Conservation (phyloP, 2,888 invertebrate species). For the Julus scandinavius region DNA sequence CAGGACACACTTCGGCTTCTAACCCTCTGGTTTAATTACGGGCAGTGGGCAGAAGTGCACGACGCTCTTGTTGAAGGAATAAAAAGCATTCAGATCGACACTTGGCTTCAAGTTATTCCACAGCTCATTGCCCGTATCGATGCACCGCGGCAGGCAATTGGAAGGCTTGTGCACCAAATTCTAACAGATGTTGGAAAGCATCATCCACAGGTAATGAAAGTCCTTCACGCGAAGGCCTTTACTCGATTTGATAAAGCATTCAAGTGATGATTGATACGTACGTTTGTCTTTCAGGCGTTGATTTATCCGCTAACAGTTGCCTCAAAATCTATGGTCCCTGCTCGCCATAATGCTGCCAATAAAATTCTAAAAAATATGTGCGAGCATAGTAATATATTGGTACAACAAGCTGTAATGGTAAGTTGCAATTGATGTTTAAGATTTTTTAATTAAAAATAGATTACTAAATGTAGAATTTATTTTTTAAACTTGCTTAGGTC, state of each 20-base stretch:
- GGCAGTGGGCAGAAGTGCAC: conserved; percentile 91
- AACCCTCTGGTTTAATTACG: conserved; percentile 98
- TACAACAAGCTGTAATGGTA: conserved; percentile 95
- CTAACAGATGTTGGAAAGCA: conserved; percentile 97
- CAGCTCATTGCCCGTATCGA: conserved; percentile 98
- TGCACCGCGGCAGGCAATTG: conserved; percentile 87
- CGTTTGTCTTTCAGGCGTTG: conserved; percentile 72
- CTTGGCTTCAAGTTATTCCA: conserved; percentile 99
- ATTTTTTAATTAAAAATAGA: conserved; percentile 4
- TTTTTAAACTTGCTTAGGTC: conserved; percentile 64
- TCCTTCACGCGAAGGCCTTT: background rate
- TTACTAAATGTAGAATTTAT: background rate
- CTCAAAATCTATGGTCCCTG: conserved; percentile 88
- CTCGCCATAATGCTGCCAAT: conserved; percentile 89
- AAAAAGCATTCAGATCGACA: conserved; percentile 93
- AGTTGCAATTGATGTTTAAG: conserved; percentile 63
- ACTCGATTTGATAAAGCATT: no score
- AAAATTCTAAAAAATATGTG: conserved; percentile 95
- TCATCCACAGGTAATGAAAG: conserved; percentile 80
- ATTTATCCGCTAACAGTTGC: conserved; percentile 98
- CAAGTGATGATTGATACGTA: no score
- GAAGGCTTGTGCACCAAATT: conserved; percentile 89
- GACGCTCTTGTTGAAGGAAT: conserved; percentile 94
- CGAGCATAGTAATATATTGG: conserved; percentile 90
- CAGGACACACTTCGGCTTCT: conserved; percentile 96